These are phyloP conservation scores for Panagrolaimus sp. DNA, from an alignment of 1,140 invertebrate species.

Conservation along the genomic window DNA sequence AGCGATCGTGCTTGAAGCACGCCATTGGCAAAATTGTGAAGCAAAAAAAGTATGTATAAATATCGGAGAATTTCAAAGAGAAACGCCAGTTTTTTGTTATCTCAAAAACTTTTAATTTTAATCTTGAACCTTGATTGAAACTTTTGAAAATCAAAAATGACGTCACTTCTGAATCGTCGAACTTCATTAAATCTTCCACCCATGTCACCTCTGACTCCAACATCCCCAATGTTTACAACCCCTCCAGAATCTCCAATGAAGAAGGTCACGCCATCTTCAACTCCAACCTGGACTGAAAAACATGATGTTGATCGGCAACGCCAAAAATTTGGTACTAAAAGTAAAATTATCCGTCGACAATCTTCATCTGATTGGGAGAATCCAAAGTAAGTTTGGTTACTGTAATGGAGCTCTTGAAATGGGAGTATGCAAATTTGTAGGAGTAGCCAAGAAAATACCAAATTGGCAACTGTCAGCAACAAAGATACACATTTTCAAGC, in stretches of 20 bases:
- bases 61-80: no score
- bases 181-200: background rate
- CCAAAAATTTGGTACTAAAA: background rate
- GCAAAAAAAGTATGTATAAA: no score
- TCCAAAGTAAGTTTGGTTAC: constrained; percentile 28
- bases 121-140: no score
- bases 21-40: no score
- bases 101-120: no score
- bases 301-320: constrained; percentile 11
- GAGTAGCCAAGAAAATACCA: constrained; percentile 3
- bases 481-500: constrained; percentile 23
- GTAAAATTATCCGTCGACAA: constrained; percentile 12
- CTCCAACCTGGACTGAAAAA: background rate
- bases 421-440: constrained; percentile 20
- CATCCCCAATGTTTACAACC: background rate
- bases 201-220: background rate
- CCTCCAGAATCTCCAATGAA: background rate
- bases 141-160: no score
- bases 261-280: background rate
- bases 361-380: constrained; percentile 32
- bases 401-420: background rate
- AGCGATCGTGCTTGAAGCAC: no score
- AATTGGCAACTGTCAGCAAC: constrained; percentile 25
- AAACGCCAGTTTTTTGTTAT: no score
- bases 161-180: background rate